phyloP scores from a whole-genome alignment of 2,797 vertebrate species.

The Diplodus sargus region DNA sequence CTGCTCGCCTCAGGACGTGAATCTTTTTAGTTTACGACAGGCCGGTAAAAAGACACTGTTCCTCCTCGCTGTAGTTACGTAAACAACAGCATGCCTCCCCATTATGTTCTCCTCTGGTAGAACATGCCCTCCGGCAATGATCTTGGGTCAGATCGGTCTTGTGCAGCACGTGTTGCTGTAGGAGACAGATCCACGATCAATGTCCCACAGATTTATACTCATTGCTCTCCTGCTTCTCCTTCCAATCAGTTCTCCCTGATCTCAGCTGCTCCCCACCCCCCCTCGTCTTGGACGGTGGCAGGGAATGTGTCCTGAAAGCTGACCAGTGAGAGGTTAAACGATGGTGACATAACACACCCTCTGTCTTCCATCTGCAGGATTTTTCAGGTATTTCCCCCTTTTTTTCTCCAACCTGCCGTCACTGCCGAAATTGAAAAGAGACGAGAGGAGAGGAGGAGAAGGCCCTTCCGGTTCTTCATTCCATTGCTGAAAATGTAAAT shows the following conservation, averaged over 20 bases:
- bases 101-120: constrained; percentile 32
- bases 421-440: neutral
- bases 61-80: constrained; percentile 44
- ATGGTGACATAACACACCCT: constrained; percentile 10
- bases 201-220: neutral
- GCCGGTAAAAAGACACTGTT: constrained; percentile 36
- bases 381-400: constrained; percentile 27
- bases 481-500: constrained; percentile 63
- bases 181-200: constrained; percentile 1
- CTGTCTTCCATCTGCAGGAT: constrained; percentile 21
- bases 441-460: constrained; percentile 6
- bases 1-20: constrained; percentile 48
- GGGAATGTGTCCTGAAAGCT: neutral
- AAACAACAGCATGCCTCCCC: constrained; percentile 45
- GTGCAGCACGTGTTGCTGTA: neutral
- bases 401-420: constrained; percentile 10
- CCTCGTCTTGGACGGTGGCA: neutral
- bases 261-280: too few species aligned
- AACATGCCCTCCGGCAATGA: constrained; percentile 38
- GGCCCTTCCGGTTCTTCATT: constrained; percentile 49
- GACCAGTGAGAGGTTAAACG: neutral
- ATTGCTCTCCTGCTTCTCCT: neutral
- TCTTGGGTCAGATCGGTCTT: constrained; percentile 13
- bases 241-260: neutral
- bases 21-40: constrained; percentile 52